Percentiles rank a stretch among this genome's conserved stretches.
Conservation (phyloP, 2,797 vertebrate species). For the Monodelphis domestica region DNA sequence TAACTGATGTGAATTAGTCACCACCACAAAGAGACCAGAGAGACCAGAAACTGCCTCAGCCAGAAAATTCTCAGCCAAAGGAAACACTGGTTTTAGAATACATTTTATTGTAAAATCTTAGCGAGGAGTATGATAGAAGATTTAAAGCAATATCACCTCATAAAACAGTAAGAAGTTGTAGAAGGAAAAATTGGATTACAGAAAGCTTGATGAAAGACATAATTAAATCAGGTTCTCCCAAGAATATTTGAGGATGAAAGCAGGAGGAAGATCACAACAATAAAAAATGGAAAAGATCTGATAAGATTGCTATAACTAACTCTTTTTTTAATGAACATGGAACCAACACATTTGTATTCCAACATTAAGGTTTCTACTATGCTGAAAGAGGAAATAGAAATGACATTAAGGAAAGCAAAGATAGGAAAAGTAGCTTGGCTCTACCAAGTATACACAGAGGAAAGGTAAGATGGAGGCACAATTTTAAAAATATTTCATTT, state of each 20-base stretch:
- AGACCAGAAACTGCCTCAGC: not conserved
- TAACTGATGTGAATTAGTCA: not conserved
- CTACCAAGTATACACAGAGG: not conserved
- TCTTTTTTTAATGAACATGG: not conserved
- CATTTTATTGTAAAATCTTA: not conserved
- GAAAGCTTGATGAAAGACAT: not conserved
- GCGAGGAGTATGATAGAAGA: not conserved
- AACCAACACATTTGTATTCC: not conserved
- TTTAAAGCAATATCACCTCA: not conserved
- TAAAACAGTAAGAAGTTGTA: not conserved
- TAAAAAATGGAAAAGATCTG: not conserved
- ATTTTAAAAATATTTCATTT: not conserved
- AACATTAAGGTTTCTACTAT: not conserved
- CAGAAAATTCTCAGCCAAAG: not conserved
- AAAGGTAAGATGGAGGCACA: not conserved
- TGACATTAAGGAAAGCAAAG: not conserved
- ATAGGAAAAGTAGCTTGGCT: not conserved
- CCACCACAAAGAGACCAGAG: not conserved
- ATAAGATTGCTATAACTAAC: not conserved
- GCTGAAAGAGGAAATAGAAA: not conserved
- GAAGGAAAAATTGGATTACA: not conserved
- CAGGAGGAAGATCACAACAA: not conserved
- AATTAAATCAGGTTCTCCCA: not conserved
- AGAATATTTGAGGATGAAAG: not conserved
- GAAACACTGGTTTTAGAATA: not conserved